phyloP scores from a whole-genome alignment of 2,113 vertebrate genomes.

The Aegypius monachus region DNA sequence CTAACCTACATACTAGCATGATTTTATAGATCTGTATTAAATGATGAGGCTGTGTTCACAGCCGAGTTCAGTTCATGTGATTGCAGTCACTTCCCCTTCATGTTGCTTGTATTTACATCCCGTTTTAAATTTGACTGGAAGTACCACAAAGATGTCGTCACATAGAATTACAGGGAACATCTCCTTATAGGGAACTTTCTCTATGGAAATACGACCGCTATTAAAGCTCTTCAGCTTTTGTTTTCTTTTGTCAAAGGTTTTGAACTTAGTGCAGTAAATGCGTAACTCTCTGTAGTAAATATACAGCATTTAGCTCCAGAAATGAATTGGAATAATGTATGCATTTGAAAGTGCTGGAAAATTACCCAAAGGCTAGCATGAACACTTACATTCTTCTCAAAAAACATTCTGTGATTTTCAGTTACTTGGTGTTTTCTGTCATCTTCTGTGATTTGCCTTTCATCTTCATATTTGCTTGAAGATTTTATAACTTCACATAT shows the following conservation, averaged over 20 bases:
- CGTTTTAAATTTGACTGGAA: background rate
- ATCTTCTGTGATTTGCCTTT: background rate
- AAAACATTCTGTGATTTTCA: background rate
- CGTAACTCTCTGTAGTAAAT: background rate
- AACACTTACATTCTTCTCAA: background rate
- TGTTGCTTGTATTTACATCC: background rate
- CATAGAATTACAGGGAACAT: background rate
- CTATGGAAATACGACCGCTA: background rate
- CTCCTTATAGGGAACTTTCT: background rate
- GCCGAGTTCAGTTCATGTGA: background rate
- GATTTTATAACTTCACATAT: background rate
- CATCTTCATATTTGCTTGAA: background rate
- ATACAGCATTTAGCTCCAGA: background rate
- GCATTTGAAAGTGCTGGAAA: background rate
- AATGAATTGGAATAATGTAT: background rate
- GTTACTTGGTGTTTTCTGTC: background rate
- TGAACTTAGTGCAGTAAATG: background rate
- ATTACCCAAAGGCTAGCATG: background rate
- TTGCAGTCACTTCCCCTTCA: background rate
- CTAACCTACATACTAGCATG: background rate
- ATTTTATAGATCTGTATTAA: background rate
- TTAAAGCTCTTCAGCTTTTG: background rate
- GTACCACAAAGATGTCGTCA: background rate
- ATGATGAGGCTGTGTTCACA: background rate
- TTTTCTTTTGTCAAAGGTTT: background rate